These are phyloP conservation scores for Esox niger DNA, from an alignment of 2,113 vertebrate species.

Conservation along the genomic window DNA sequence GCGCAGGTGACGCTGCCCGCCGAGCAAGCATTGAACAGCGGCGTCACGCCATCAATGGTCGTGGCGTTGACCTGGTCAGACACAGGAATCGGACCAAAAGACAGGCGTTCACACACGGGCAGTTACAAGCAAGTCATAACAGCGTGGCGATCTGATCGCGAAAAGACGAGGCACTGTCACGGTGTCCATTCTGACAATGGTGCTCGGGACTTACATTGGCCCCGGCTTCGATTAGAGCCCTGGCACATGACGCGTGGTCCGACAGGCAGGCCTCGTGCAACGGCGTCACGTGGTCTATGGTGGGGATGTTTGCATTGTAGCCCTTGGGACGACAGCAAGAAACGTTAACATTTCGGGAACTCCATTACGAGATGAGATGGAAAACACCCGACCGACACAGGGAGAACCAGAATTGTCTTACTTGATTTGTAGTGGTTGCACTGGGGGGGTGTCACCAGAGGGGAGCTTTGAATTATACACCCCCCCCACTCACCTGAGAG, in stretches of 20 bases:
- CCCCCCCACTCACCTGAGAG: conserved; percentile 76
- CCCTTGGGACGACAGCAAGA: conserved; percentile 71
- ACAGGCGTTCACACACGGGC: too few relatives aligned
- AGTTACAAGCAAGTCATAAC: too few relatives aligned
- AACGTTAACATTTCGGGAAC: too few relatives aligned
- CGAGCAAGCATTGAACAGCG: conserved; percentile 87
- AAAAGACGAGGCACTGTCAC: too few relatives aligned
- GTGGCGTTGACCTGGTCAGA: conserved; percentile 83
- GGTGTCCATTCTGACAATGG: too few relatives aligned
- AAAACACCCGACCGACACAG: too few relatives aligned
- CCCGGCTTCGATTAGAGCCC: conserved; percentile 86
- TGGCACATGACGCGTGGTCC: conserved; percentile 88
- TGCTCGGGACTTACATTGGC: conserved; percentile 80
- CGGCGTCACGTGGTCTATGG: conserved; percentile 92
- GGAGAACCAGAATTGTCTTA: too few relatives aligned
- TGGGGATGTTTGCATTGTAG: conserved; percentile 85
- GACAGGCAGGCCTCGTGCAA: conserved; percentile 94
- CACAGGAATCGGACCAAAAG: background rate
- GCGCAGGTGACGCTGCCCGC: conserved; percentile 81
- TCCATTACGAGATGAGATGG: too few relatives aligned
- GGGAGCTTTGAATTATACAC: background rate
- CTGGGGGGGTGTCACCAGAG: too few relatives aligned
- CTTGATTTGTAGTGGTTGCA: too few relatives aligned
- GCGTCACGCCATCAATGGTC: conserved; percentile 89
- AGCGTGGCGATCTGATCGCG: too few relatives aligned